phyloP scores from a whole-genome alignment of 2,797 vertebrate genomes.

The Poeciliopsis infans region DNA sequence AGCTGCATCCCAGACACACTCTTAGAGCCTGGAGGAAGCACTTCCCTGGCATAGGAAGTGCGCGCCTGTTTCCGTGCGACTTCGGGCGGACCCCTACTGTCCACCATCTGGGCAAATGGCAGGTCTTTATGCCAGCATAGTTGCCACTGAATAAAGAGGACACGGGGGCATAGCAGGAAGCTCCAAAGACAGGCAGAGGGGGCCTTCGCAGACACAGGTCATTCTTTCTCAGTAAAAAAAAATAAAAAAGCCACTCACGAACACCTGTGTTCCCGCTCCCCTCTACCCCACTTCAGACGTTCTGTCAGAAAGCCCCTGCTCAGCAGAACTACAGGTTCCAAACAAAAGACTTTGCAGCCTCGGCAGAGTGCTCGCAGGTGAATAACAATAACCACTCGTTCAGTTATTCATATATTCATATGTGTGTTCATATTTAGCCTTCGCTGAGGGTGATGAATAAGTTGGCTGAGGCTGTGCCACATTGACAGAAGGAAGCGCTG shows the following conservation, averaged over 20 bases:
- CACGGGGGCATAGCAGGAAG: constrained; percentile 65
- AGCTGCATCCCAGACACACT: constrained; percentile 64
- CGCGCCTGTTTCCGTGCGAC: constrained; percentile 29
- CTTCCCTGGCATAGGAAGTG: constrained; percentile 68
- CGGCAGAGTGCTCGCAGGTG: constrained; percentile 73
- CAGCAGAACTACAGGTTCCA: constrained; percentile 76
- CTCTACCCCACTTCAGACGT: constrained; percentile 73
- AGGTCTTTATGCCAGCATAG: constrained; percentile 70
- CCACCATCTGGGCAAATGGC: constrained; percentile 81
- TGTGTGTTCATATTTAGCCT: constrained; percentile 81
- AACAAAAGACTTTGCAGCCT: constrained; percentile 73
- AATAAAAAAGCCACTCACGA: constrained; percentile 71
- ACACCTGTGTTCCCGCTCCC: constrained; percentile 77
- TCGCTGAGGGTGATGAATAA: constrained; percentile 78
- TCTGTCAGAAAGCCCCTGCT: constrained; percentile 78
- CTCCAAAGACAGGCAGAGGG: constrained; percentile 72
- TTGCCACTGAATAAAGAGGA: constrained; percentile 70
- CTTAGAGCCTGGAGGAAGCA: constrained; percentile 54
- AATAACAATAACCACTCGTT: constrained; percentile 78
- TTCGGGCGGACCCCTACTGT: constrained; percentile 67
- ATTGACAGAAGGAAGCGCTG: constrained; percentile 54
- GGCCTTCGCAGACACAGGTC: constrained; percentile 75
- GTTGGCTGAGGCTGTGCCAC: constrained; percentile 54
- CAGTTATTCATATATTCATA: constrained; percentile 83
- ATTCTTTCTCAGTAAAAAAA: constrained; percentile 61